Base-by-base conservation (phyloP, 2,888 invertebrate genomes). In the Tachina fera region DNA sequence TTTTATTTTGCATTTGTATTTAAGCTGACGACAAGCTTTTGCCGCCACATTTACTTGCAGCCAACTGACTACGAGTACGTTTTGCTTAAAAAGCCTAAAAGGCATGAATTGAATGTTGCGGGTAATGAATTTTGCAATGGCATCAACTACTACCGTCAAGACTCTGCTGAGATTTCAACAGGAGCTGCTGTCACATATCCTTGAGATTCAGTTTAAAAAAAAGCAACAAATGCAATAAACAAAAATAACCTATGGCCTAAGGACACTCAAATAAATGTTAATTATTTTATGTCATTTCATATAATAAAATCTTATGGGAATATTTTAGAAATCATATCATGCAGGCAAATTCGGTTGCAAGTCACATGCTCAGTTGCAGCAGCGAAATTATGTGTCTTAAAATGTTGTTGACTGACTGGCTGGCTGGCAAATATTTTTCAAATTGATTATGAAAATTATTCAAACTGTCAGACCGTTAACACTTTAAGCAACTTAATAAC, bases 261-360 rank as follows among this genome's bases (percentile, higher is more conserved):
- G 86, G 83, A 71, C 49, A 39, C 39, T 13, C 41, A 41, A 79
- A 60, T 63, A 76, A 78, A 80, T 61, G 79, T 83, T 86, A 83
- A 86, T 86, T 86, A 86, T 86, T 86, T 86, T 72, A 80, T 83
- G 86, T 83, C 83, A 76, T 83, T 83, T 80, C 80, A 41, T 67
- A 80, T 83, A 68, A 75, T 80, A 83, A 83, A 83, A 71, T 79
- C 31, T 56, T 85, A 80, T 86, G 71, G 41, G 67, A 77, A 78
- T 47, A 41, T 72, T 71, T 43, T 60, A 72, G 67, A 77, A 78
- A 58, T 74, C 31, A 4, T 19, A 43, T 83, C 81, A 75, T 60
- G 0, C 74, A 31, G 10, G 31, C 11, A 51, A 51, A 58, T 68
- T 49, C n/a, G 11, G 9, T 16, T n/a, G 13, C n/a, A 49, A 14